A percentile compares a stretch with the other conserved stretches of the same genome.
Conservation (phyloP, 1,140 invertebrate species). For the Nymphalis io region DNA sequence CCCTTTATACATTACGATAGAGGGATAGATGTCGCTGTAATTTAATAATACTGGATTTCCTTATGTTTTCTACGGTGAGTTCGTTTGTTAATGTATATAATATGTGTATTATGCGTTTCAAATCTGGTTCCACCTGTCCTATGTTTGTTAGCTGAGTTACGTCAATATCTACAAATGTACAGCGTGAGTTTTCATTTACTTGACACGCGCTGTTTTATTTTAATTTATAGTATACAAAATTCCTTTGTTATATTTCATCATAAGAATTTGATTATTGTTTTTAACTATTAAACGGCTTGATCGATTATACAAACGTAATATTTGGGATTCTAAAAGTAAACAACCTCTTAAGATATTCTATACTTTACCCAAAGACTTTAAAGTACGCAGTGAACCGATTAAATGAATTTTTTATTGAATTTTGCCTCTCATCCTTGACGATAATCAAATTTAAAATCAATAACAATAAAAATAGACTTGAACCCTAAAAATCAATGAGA, state of each 20-base stretch:
- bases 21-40: slow-evolving; percentile 46
- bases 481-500: too few species aligned
- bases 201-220: slow-evolving; percentile 11
- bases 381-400: too few species aligned
- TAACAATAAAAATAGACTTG: too few species aligned
- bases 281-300: too few species aligned
- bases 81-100: neutral
- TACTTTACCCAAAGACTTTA: too few species aligned
- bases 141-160: slow-evolving; percentile 17
- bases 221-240: neutral
- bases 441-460: too few species aligned
- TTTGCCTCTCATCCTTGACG: too few species aligned
- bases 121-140: slow-evolving; percentile 18
- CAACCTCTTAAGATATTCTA: too few species aligned
- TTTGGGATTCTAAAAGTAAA: too few species aligned
- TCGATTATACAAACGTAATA: too few species aligned
- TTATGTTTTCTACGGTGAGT: slow-evolving; percentile 41
- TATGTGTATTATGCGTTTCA: slow-evolving; percentile 5
- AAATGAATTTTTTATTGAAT: too few species aligned
- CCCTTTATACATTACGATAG: slow-evolving; percentile 58
- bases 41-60: slow-evolving; percentile 41
- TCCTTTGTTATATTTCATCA: neutral
- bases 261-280: too few species aligned
- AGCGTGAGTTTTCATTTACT: slow-evolving; percentile 2
- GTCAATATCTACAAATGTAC: slow-evolving; percentile 21